Percentiles rank a stretch among this genome's conserved stretches.
Evolutionary conservation across 2,797 vertebrate species (phyloP).

Genomic region (Rhyacichthys aspro): DNA sequence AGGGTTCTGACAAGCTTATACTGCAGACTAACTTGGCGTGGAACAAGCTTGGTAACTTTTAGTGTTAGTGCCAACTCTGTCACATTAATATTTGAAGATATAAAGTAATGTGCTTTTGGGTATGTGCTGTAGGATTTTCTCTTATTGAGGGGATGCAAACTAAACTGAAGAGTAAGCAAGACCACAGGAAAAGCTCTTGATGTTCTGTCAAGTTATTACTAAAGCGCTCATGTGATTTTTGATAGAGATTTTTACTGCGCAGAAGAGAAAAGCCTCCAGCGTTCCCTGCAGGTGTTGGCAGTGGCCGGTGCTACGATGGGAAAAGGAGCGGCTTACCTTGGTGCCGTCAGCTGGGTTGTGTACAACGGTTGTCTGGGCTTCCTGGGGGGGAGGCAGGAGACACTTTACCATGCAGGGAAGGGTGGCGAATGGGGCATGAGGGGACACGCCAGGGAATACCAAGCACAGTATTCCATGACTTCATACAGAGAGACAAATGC

Average conservation of each 20-base stretch:
- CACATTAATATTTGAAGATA: too few relatives aligned
- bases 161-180: too few relatives aligned
- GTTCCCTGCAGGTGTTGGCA: conserved; percentile 29
- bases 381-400: conserved; percentile 87
- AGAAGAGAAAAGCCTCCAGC: conserved; percentile 43
- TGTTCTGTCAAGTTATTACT: background rate
- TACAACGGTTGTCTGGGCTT: conserved; percentile 98
- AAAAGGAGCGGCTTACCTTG: conserved; percentile 88
- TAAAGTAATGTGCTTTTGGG: too few relatives aligned
- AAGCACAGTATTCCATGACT: conserved; percentile 33
- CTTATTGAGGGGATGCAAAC: too few relatives aligned
- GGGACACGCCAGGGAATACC: conserved; percentile 47
- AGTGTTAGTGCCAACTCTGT: too few relatives aligned
- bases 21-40: too few relatives aligned
- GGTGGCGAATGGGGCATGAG: conserved; percentile 35
- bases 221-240: too few relatives aligned
- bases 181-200: too few relatives aligned
- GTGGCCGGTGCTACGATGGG: conserved; percentile 37
- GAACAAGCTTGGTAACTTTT: too few relatives aligned
- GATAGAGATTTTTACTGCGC: background rate
- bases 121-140: too few relatives aligned
- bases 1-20: too few relatives aligned
- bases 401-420: conserved; percentile 83
- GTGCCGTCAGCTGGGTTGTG: conserved; percentile 97
- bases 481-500: conserved; percentile 40